phyloP scores from a whole-genome alignment of 2,888 invertebrate species.

The Drosophila mimica region DNA sequence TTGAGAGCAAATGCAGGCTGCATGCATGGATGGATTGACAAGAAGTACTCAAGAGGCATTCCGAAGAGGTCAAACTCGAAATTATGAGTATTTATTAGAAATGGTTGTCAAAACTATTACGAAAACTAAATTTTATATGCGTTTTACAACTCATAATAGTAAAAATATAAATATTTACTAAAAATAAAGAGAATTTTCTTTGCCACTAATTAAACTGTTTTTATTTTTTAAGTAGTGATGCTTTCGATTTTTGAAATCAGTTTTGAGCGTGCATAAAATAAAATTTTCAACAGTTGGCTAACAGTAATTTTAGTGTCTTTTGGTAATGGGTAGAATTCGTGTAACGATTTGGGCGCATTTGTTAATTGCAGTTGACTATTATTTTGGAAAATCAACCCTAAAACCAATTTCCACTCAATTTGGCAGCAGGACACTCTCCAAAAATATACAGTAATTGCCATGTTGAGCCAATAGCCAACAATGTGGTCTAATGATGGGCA shows the following conservation, averaged over 20 bases:
- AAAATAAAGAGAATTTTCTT: accelerated
- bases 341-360: conserved; percentile 6
- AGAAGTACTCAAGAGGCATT: conserved; percentile 14
- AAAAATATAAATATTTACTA: background rate
- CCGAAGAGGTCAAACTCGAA: conserved; percentile 16
- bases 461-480: conserved; percentile 23
- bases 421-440: conserved; percentile 64
- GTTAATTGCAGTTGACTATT: conserved; percentile 13
- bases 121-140: background rate
- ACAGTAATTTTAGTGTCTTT: background rate
- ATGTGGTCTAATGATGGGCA: conserved; percentile 69
- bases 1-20: conserved; percentile 38
- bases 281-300: conserved; percentile 24
- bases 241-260: background rate
- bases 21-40: conserved; percentile 21
- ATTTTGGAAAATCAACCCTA: conserved; percentile 31
- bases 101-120: background rate
- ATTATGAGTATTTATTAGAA: background rate
- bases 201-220: background rate
- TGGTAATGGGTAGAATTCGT: conserved; percentile 31
- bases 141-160: background rate
- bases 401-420: conserved; percentile 67
- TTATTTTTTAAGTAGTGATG: background rate
- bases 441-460: conserved; percentile 59
- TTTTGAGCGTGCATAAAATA: background rate